These are phyloP conservation scores for Liparis tanakae DNA, from an alignment of 2,797 vertebrate species.

Conservation along the genomic window DNA sequence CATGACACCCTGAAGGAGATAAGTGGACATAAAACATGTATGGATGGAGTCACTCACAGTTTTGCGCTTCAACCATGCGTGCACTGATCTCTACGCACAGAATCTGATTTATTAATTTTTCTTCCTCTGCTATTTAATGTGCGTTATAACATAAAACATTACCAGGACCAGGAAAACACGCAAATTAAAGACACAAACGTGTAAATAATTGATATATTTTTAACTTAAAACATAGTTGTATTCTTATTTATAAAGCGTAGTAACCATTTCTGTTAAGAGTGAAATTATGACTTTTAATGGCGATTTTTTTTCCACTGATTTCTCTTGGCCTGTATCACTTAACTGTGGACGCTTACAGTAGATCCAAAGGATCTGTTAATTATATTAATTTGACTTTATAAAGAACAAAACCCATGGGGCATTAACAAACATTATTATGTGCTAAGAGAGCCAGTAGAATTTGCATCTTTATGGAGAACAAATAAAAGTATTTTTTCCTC, in stretches of 20 bases:
- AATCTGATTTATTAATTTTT: background rate
- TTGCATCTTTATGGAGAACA: background rate
- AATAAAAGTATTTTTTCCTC: background rate
- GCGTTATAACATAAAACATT: background rate
- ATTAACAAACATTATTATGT: background rate
- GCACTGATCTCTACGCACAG: background rate
- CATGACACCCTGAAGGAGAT: slow-evolving; percentile 2
- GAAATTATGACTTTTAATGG: background rate
- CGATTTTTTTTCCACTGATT: background rate
- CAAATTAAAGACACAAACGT: background rate
- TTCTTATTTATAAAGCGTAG: background rate
- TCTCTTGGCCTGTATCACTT: background rate
- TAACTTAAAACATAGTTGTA: background rate
- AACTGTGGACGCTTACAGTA: background rate
- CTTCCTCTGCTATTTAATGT: background rate
- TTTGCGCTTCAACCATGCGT: background rate
- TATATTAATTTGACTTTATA: background rate
- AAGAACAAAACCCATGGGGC: background rate
- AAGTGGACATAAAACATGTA: slow-evolving; percentile 14
- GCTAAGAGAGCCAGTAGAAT: background rate
- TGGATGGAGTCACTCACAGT: background rate
- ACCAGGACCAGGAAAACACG: background rate
- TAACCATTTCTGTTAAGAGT: background rate
- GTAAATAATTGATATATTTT: background rate
- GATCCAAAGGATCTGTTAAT: background rate